phyloP scores from a whole-genome alignment of 35 echinoderm and acorn worm species.

The Ophioderma brevispina region DNA sequence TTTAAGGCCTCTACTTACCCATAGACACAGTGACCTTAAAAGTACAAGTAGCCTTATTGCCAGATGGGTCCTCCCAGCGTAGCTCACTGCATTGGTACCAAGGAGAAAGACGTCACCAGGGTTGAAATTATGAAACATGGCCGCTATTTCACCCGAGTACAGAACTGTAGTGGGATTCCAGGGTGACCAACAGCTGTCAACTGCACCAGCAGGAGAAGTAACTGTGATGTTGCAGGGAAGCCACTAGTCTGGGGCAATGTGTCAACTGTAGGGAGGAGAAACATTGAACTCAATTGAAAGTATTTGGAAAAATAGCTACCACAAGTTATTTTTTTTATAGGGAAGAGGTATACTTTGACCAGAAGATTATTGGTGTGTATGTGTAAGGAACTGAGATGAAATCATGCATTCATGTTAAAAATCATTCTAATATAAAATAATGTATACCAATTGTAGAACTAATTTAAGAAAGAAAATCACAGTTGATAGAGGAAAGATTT shows the following conservation, averaged over 20 bases:
- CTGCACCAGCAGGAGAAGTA: conserved; percentile 6
- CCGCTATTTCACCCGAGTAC: conserved; percentile 49
- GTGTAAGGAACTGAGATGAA: too few relatives aligned
- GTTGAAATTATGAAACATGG: not conserved
- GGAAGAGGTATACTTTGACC: too few relatives aligned
- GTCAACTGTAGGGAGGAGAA: conserved; percentile 3
- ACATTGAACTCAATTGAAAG: too few relatives aligned
- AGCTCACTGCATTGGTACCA: conserved; percentile 56
- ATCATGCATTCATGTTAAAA: too few relatives aligned
- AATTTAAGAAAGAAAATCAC: too few relatives aligned
- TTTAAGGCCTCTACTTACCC: too few relatives aligned
- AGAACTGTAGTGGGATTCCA: conserved; percentile 32
- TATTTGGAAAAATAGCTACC: too few relatives aligned
- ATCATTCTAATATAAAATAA: too few relatives aligned
- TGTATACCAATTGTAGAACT: too few relatives aligned
- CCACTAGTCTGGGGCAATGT: conserved; percentile 32
- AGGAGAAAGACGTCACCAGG: conserved; percentile 40
- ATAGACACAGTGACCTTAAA: conserved; percentile 41
- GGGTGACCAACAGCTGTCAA: conserved; percentile 15
- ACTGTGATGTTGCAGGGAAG: conserved; percentile 30
- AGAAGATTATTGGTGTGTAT: too few relatives aligned
- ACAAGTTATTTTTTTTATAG: too few relatives aligned
- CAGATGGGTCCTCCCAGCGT: conserved; percentile 67
- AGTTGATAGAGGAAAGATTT: too few relatives aligned
- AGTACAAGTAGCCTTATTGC: conserved; percentile 39